Base-by-base conservation (phyloP, 2,113 vertebrate genomes). In the Lipophrys pholis region DNA sequence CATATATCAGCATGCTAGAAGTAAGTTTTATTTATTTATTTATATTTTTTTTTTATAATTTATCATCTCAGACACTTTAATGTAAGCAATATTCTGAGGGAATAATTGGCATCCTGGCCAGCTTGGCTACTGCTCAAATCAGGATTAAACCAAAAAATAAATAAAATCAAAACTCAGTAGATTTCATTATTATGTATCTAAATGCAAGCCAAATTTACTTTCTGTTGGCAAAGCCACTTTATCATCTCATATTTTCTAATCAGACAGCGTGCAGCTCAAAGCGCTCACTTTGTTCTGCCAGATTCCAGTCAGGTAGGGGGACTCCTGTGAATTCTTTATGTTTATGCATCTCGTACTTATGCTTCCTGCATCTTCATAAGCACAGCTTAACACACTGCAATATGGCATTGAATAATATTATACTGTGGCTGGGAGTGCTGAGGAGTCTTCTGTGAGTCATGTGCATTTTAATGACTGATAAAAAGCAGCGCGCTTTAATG, bases 401-500 rank as follows among this genome's bases (percentile, higher is more conserved):
- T 48, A 75, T 60, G 76, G 61, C 46, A 14, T 8, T 73, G 63
- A 79, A 77, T 74, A 69, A 69, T 53, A 76, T 55, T 51, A 42
- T 7, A 14, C 5, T 11, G 0, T 54, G 38, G 12, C 59, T 40
- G 64, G 15, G 35, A 66, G 78, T 49, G 40, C 51, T 60, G 21
- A 62, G 51, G 63, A 63, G 40, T 63, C 68, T 55, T 77, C 36
- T 60, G 61, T 68, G 69, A 64, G 51, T 71, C 21, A 48, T 64
- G 35, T 52, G 49, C 71, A 67, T 76, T 69, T 69, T 73, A 81
- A 83, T 64, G 49, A 45, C 70, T 70, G 52, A 42, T 57, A 65
- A 54, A 77, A 76, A 78, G 42, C 14, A 63, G 51, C n/a, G 1
- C 10, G 43, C 46, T 87, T 83, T 74, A 80, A 80, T 80, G 52